A percentile compares a stretch with the other conserved stretches of the same genome.
Evolutionary conservation across 1,140 invertebrate species (phyloP).

Genomic region (Dinoponera quadriceps): DNA sequence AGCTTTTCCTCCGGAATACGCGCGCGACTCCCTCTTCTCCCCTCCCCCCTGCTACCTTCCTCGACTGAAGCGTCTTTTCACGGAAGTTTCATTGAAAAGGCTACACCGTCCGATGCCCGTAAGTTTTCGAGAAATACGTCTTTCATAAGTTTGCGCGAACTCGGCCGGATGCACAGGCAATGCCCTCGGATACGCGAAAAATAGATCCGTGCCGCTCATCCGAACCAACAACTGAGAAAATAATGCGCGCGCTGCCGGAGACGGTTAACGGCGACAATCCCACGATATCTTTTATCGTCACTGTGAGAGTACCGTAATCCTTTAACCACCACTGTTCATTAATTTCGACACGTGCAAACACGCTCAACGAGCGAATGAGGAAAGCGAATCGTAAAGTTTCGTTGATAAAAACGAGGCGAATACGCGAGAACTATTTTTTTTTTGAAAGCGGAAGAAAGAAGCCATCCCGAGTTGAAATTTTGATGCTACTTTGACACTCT

Average conservation of each 20-base stretch:
- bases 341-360: no score
- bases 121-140: conserved; percentile 44
- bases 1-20: conserved; percentile 41
- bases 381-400: no score
- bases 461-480: no score
- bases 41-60: no score
- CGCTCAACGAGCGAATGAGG: no score
- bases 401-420: no score
- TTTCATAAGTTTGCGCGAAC: conserved; percentile 47
- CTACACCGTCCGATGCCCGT: conserved; percentile 30
- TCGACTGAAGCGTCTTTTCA: conserved; percentile 5
- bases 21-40: not conserved
- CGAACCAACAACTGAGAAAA: conserved; percentile 17
- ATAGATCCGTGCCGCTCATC: conserved; percentile 24
- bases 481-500: no score
- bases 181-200: conserved; percentile 44
- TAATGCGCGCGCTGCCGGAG: conserved; percentile 7
- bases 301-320: not conserved
- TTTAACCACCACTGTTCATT: no score
- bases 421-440: no score
- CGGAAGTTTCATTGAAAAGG: conserved; percentile 51
- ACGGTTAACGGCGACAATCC: not conserved
- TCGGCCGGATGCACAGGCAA: conserved; percentile 27
- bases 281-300: not conserved
- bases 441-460: no score